Evolutionary conservation across 2,113 vertebrate species (phyloP).

Genomic region (Galemys pyrenaicus): DNA sequence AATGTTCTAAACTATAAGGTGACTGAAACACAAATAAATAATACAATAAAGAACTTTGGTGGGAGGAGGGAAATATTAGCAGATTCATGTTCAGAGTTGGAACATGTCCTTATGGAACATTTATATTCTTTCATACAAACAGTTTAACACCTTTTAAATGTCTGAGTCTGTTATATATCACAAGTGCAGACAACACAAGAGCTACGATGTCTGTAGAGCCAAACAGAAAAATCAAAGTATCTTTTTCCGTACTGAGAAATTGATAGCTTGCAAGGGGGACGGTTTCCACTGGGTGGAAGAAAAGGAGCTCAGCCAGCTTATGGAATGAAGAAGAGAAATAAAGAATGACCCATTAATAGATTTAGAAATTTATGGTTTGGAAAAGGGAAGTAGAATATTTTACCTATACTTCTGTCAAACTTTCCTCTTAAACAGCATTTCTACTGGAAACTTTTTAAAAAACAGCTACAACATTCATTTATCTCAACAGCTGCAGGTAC

Average conservation of each 20-base stretch:
- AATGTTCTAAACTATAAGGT: conserved; percentile 12
- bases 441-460: conserved; percentile 41
- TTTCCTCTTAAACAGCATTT: conserved; percentile 46
- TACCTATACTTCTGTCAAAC: conserved; percentile 50
- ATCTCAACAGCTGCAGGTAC: conserved; percentile 84
- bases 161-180: conserved; percentile 20
- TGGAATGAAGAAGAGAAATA: conserved; percentile 23
- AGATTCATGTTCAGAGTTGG: background rate
- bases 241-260: conserved; percentile 40
- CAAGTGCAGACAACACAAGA: background rate
- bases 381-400: conserved; percentile 58
- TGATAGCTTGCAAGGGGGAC: background rate
- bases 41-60: background rate
- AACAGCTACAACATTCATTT: conserved; percentile 68
- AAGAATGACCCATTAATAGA: conserved; percentile 33
- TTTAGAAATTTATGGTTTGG: conserved; percentile 33
- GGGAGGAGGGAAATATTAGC: background rate
- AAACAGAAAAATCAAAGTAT: background rate
- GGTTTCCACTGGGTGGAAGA: background rate
- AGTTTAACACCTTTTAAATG: conserved; percentile 31
- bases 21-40: background rate
- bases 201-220: background rate
- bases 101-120: background rate
- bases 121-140: conserved; percentile 33
- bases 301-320: background rate